Conservation (phyloP, 2,888 invertebrate species). For the Andrena hattorfiana region DNA sequence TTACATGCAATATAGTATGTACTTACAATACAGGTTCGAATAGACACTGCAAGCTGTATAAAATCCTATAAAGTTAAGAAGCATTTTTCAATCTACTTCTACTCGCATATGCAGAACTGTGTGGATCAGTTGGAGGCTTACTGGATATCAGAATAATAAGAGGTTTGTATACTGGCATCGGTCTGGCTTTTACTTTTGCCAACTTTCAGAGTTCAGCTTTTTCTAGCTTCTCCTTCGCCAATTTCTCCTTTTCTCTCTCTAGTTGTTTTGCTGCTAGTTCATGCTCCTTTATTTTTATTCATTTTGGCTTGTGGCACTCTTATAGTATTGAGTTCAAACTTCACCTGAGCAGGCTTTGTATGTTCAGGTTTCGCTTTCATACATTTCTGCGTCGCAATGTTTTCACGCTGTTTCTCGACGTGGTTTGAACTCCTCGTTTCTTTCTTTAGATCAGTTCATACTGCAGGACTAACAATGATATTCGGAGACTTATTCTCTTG, state of each 20-base stretch:
- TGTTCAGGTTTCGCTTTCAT: no score
- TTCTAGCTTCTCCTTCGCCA: slow-evolving; percentile 85
- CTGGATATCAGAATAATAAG: slow-evolving; percentile 86
- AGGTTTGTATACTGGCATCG: slow-evolving; percentile 86
- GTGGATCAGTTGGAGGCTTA: slow-evolving; percentile 88
- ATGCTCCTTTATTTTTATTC: no score
- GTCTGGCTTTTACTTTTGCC: slow-evolving; percentile 88
- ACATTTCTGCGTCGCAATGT: slow-evolving; percentile 82
- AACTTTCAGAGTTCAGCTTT: slow-evolving; percentile 86
- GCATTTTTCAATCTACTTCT: slow-evolving; percentile 36
- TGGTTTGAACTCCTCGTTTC: neutral
- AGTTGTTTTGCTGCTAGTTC: no score
- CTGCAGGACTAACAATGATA: neutral
- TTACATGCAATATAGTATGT: no score
- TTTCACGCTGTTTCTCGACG: slow-evolving; percentile 77
- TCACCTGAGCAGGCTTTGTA: no score
- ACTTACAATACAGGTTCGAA: neutral
- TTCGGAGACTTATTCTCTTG: slow-evolving; percentile 61
- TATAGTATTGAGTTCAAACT: no score
- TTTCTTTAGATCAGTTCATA: neutral
- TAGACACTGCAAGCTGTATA: neutral
- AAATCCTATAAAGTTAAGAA: slow-evolving; percentile 22
- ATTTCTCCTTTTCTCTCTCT: slow-evolving; percentile 81
- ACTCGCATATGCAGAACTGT: slow-evolving; percentile 86
- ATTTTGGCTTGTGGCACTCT: slow-evolving; percentile 71